These are phyloP conservation scores for Stratiomys singularior DNA, from an alignment of 2,888 invertebrate genomes.

Conservation along the genomic window DNA sequence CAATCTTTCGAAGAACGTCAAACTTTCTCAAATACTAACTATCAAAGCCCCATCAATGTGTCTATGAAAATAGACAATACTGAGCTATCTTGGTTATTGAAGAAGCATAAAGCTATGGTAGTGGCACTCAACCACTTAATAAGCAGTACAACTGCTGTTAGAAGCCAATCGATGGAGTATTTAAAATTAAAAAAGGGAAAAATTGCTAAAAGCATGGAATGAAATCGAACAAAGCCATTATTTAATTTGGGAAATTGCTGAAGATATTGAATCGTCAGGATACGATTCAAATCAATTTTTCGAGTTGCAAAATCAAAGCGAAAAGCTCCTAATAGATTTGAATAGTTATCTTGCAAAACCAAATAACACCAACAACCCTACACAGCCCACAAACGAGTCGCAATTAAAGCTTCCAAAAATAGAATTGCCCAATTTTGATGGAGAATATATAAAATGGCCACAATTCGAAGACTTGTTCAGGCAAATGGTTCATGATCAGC, in stretches of 20 bases:
- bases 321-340: not conserved
- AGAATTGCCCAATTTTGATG: slow-evolving; percentile 11
- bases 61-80: not conserved
- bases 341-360: not conserved
- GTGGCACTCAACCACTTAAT: too few species aligned
- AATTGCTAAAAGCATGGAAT: not conserved
- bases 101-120: not conserved
- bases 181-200: not conserved
- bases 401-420: slow-evolving; percentile 22
- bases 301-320: not conserved
- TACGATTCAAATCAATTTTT: not conserved
- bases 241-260: not conserved
- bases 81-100: not conserved
- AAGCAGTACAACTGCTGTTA: too few species aligned
- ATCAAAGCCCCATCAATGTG: too few species aligned
- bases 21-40: not conserved
- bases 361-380: not conserved
- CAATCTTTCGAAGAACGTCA: not conserved
- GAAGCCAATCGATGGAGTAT: not conserved
- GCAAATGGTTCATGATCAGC: slow-evolving; percentile 21
- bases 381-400: not conserved
- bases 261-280: not conserved
- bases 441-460: slow-evolving; percentile 24
- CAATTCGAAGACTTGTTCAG: slow-evolving; percentile 22
- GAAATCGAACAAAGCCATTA: not conserved